Percentiles rank a stretch among this genome's conserved stretches.
Evolutionary conservation across 2,888 invertebrate species (phyloP).

Genomic region (Papilio demoleus): DNA sequence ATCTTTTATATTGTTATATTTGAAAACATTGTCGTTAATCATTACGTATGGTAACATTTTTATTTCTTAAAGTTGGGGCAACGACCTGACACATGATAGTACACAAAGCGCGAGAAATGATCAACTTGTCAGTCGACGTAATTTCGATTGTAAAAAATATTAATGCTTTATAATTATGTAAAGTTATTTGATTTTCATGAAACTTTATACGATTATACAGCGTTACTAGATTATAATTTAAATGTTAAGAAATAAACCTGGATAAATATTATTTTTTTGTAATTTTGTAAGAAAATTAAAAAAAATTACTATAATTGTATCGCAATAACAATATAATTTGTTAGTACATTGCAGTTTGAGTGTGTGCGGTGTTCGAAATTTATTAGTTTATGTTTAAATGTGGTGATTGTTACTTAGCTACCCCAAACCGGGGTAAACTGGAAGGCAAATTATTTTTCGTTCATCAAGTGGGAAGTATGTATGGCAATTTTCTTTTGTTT

Average conservation of each 20-base stretch:
- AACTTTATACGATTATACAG: slow-evolving; percentile 32
- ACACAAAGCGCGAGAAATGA: slow-evolving; percentile 66
- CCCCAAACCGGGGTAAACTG: slow-evolving; percentile 24
- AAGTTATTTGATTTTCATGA: slow-evolving; percentile 45
- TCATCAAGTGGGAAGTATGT: slow-evolving; percentile 35
- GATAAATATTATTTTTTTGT: slow-evolving; percentile 5
- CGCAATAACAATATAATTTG: slow-evolving; percentile 31
- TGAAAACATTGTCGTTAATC: not conserved
- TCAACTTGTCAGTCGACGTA: slow-evolving; percentile 71
- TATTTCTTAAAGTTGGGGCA: slow-evolving; percentile 16
- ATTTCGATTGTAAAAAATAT: slow-evolving; percentile 74
- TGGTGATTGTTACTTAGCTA: slow-evolving; percentile 40
- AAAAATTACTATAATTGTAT: not conserved
- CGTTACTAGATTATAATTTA: slow-evolving; percentile 76
- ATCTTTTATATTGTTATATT: too few species aligned
- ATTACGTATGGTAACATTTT: slow-evolving; percentile 42
- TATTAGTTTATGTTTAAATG: slow-evolving; percentile 46
- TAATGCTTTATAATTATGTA: slow-evolving; percentile 77
- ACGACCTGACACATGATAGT: slow-evolving; percentile 50
- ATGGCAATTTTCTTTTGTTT: slow-evolving; percentile 55
- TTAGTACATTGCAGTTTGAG: slow-evolving; percentile 50
- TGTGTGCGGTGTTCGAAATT: slow-evolving; percentile 59
- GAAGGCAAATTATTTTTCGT: slow-evolving; percentile 10
- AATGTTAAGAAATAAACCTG: slow-evolving; percentile 81
- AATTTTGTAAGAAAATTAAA: slow-evolving; percentile 18